Conservation (phyloP, 2,797 vertebrate genomes). For the Pseudomugil gertrudae region DNA sequence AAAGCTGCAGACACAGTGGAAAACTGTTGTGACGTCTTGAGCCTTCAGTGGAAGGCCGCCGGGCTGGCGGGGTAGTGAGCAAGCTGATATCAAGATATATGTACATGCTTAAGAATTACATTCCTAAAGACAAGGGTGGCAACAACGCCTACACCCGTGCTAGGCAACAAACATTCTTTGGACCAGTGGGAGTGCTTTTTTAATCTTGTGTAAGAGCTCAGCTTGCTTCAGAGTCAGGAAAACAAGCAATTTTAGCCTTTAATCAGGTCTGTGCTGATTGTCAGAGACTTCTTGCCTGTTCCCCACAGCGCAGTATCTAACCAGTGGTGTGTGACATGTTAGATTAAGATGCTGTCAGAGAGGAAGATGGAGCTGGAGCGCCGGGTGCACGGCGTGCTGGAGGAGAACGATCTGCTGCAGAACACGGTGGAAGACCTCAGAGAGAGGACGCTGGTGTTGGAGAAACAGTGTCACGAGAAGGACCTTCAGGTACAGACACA, state of each 20-base stretch:
- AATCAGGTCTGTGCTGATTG: conserved; percentile 28
- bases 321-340: conserved; percentile 19
- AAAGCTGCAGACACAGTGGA: conserved; percentile 34
- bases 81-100: conserved; percentile 34
- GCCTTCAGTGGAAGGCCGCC: conserved; percentile 31
- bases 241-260: conserved; percentile 35
- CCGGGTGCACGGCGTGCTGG: conserved; percentile 86
- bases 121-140: conserved; percentile 75
- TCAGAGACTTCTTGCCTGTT: not conserved
- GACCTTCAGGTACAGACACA: conserved; percentile 88
- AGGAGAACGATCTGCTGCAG: conserved; percentile 93
- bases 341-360: conserved; percentile 97
- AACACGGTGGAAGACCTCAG: conserved; percentile 90
- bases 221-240: conserved; percentile 38
- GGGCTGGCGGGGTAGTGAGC: conserved; percentile 1
- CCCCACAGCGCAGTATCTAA: conserved; percentile 12
- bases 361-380: conserved; percentile 92
- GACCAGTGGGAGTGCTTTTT: conserved; percentile 66
- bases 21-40: not conserved
- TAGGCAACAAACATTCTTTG: conserved; percentile 81
- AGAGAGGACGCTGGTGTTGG: conserved; percentile 89
- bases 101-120: conserved; percentile 58
- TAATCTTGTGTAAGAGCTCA: conserved; percentile 62
- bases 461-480: conserved; percentile 91
- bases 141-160: conserved; percentile 67